A percentile compares a stretch with the other conserved stretches of the same genome.
Conservation (phyloP, 2,797 vertebrate species). For the Sebastiscus albofasciatus region DNA sequence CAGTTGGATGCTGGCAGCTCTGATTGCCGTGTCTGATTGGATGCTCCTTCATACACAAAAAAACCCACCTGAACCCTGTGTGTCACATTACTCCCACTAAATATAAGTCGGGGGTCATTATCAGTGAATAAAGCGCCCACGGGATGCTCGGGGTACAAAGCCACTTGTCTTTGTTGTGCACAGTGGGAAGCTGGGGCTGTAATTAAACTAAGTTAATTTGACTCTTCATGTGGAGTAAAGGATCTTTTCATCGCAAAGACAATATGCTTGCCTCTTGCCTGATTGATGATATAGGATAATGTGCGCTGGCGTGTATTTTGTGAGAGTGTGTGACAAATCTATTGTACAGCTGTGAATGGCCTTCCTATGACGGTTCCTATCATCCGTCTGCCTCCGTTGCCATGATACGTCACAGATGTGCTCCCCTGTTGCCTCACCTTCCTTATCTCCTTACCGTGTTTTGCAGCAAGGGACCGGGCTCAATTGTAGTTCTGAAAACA, state of each 20-base stretch:
- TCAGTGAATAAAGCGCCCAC: slow-evolving; percentile 26
- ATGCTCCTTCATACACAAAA: slow-evolving; percentile 18
- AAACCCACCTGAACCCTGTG: slow-evolving; percentile 31
- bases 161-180: slow-evolving; percentile 46
- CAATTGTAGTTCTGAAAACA: slow-evolving; percentile 45
- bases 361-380: slow-evolving; percentile 61
- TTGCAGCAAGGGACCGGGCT: slow-evolving; percentile 33
- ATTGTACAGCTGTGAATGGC: slow-evolving; percentile 57
- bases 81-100: slow-evolving; percentile 22
- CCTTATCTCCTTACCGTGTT: slow-evolving; percentile 46
- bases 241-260: slow-evolving; percentile 64
- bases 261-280: slow-evolving; percentile 50
- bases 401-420: slow-evolving; percentile 68
- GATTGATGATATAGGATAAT: slow-evolving; percentile 61
- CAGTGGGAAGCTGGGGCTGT: slow-evolving; percentile 31
- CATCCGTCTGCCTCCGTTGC: slow-evolving; percentile 74
- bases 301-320: slow-evolving; percentile 47
- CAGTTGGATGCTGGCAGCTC: slow-evolving; percentile 14
- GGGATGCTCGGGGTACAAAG: slow-evolving; percentile 28
- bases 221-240: slow-evolving; percentile 50
- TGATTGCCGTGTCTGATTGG: slow-evolving; percentile 39
- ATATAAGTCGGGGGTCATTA: slow-evolving; percentile 40
- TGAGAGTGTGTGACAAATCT: slow-evolving; percentile 56
- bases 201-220: slow-evolving; percentile 72
- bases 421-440: slow-evolving; percentile 57